These are phyloP conservation scores for Ametastegia equiseti DNA, from an alignment of 2,888 invertebrate species.

Conservation along the genomic window DNA sequence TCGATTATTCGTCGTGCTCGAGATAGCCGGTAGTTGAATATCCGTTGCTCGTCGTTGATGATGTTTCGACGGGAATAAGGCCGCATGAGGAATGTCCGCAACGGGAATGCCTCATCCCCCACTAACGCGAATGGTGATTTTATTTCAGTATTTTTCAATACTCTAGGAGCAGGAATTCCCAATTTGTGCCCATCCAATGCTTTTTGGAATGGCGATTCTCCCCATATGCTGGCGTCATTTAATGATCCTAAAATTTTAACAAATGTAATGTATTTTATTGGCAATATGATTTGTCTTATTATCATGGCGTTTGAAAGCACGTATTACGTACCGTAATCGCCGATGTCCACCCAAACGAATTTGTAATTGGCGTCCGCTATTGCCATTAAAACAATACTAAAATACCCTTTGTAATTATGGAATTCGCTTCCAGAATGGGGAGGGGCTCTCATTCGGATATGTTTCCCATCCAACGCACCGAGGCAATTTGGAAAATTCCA, in stretches of 20 bases:
- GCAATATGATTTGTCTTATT: no score
- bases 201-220: no score
- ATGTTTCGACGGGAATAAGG: slow-evolving; percentile 51
- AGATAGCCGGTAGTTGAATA: slow-evolving; percentile 64
- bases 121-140: slow-evolving; percentile 62
- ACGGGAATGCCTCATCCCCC: slow-evolving; percentile 59
- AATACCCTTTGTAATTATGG: slow-evolving; percentile 67
- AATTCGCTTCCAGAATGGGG: slow-evolving; percentile 61
- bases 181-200: no score
- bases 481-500: slow-evolving; percentile 68
- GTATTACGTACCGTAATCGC: slow-evolving; percentile 68
- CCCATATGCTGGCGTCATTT: no score
- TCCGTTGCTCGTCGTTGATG: slow-evolving; percentile 53
- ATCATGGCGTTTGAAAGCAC: no score
- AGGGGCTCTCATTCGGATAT: slow-evolving; percentile 63
- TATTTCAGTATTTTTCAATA: slow-evolving; percentile 61
- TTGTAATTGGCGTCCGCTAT: slow-evolving; percentile 71
- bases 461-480: slow-evolving; percentile 69
- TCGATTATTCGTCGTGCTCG: slow-evolving; percentile 61
- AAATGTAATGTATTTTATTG: no score
- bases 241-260: no score
- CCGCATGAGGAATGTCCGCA: slow-evolving; percentile 56
- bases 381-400: slow-evolving; percentile 70
- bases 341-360: slow-evolving; percentile 68
- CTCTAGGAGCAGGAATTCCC: slow-evolving; percentile 65